phyloP scores from a whole-genome alignment of 1,140 invertebrate genomes.

The Lineus longissimus region DNA sequence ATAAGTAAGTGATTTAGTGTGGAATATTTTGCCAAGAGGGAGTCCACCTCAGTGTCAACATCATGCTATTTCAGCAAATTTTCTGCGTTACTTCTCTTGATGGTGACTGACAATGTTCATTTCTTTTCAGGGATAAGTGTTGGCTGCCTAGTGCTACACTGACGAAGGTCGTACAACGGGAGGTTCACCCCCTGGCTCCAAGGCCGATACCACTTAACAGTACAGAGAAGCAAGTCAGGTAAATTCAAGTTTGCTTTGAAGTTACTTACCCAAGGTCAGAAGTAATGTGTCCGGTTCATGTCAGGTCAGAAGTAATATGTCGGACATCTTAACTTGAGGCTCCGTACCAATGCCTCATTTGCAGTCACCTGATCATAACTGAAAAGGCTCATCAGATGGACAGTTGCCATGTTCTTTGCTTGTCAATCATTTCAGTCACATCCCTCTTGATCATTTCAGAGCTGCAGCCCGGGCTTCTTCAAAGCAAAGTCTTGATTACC shows the following conservation, averaged over 20 bases:
- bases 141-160: constrained; percentile 36
- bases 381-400: too few species aligned
- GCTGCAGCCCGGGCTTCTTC: background rate
- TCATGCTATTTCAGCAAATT: background rate
- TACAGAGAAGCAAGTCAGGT: constrained; percentile 31
- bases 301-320: background rate
- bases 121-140: constrained; percentile 34
- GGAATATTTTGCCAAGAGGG: background rate
- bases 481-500: background rate
- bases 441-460: background rate
- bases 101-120: background rate
- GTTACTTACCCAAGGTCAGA: background rate
- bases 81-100: background rate
- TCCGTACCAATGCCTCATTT: background rate
- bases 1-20: constrained; percentile 54
- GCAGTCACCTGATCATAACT: background rate
- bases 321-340: background rate
- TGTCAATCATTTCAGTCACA: background rate
- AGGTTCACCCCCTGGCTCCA: constrained; percentile 32
- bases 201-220: constrained; percentile 36
- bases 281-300: background rate
- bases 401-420: background rate
- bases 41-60: background rate
- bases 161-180: constrained; percentile 33
- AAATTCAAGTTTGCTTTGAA: background rate